Percentiles rank a stretch among this genome's conserved stretches.
phyloP scores from a whole-genome alignment of 2,888 invertebrate genomes.

The Morpho deidamia region DNA sequence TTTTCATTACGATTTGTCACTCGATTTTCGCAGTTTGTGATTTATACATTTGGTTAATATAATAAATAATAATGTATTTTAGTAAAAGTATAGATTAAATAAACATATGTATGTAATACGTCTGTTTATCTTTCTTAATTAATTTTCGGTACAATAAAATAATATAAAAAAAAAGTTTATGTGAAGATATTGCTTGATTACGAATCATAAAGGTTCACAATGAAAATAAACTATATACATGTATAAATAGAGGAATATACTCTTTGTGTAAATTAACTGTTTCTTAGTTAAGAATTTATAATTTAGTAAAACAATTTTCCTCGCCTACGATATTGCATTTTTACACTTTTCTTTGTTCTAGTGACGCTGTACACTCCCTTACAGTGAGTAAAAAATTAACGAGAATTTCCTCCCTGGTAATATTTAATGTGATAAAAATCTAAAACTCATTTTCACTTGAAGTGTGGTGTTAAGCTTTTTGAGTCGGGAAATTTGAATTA shows the following conservation, averaged over 20 bases:
- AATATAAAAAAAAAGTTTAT: neutral
- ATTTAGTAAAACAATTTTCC: conserved; percentile 12
- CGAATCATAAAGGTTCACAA: too few species aligned
- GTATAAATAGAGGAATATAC: too few species aligned
- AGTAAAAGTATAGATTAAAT: too few species aligned
- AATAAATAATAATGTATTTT: too few species aligned
- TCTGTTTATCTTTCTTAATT: too few species aligned
- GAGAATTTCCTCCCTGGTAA: conserved; percentile 1
- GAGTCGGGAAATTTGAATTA: too few species aligned
- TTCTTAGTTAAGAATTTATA: conserved; percentile 16
- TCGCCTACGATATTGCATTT: conserved; percentile 13
- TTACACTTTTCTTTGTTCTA: conserved; percentile 14
- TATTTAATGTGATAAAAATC: conserved; percentile 3
- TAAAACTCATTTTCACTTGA: conserved; percentile 1
- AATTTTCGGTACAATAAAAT: neutral
- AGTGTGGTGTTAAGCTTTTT: too few species aligned
- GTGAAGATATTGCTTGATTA: neutral
- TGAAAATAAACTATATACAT: too few species aligned
- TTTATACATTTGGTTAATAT: too few species aligned
- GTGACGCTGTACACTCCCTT: conserved; percentile 4
- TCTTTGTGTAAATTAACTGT: conserved; percentile 3
- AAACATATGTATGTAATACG: too few species aligned
- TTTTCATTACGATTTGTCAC: too few species aligned
- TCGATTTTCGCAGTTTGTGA: too few species aligned
- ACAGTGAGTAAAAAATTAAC: conserved; percentile 10